phyloP scores from a whole-genome alignment of 2,113 vertebrate genomes.

The Lophotis ruficrista region DNA sequence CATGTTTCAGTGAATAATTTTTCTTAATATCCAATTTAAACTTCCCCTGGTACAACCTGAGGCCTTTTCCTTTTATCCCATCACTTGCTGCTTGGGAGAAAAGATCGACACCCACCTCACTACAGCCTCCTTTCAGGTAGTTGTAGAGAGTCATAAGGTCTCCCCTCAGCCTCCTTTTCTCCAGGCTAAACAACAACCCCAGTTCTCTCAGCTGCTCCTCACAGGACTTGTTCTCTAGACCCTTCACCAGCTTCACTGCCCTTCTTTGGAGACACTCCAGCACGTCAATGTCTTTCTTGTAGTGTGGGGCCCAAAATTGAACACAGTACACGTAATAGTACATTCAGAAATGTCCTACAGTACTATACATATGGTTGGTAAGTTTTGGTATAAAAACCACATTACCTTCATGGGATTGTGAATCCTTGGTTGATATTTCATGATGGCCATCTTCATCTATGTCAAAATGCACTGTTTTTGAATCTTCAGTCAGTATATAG shows the following conservation, averaged over 20 bases:
- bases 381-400: background rate
- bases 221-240: fast-evolving
- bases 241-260: fast-evolving
- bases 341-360: background rate
- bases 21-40: background rate
- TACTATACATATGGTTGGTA: background rate
- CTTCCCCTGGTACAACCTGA: too few species aligned
- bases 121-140: background rate
- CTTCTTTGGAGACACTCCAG: fast-evolving
- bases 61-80: background rate
- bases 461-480: slow-evolving; percentile 65
- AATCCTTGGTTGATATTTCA: slow-evolving; percentile 64
- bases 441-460: slow-evolving; percentile 51
- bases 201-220: background rate
- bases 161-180: background rate
- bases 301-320: background rate
- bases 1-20: background rate
- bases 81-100: background rate
- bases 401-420: background rate
- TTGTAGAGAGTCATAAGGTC: fast-evolving
- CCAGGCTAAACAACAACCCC: fast-evolving
- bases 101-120: fast-evolving
- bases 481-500: slow-evolving; percentile 59
- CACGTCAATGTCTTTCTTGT: background rate
- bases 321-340: background rate